Evolutionary conservation across 2,888 invertebrate species (phyloP).

Genomic region (Drosophila mercatorum): DNA sequence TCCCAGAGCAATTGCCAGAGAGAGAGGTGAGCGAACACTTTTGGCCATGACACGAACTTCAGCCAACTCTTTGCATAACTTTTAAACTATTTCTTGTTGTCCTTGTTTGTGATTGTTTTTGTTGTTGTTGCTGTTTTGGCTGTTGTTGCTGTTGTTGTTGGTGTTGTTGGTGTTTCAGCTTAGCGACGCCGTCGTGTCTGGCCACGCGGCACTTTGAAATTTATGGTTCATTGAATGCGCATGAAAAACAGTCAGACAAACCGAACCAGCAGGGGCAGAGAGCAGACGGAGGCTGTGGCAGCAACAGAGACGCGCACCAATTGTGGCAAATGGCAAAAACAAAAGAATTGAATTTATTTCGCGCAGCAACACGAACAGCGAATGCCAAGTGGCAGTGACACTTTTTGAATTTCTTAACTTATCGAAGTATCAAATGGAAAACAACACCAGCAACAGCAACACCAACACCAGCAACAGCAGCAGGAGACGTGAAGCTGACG

Average conservation of each 20-base stretch:
- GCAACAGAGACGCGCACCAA: conserved; percentile 24
- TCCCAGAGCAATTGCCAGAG: conserved; percentile 24
- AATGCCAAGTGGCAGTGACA: conserved; percentile 54
- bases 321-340: conserved; percentile 57
- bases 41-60: conserved; percentile 51
- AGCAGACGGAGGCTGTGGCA: not conserved
- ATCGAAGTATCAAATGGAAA: conserved; percentile 39
- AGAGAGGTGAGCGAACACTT: conserved; percentile 45
- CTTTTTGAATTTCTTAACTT: conserved; percentile 49
- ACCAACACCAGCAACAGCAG: conserved; percentile 3
- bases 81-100: conserved; percentile 52
- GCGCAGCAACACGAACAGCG: conserved; percentile 33
- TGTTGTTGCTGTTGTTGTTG: conserved; percentile 6
- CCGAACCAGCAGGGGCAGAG: conserved; percentile 12
- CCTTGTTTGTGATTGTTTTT: conserved; percentile 2
- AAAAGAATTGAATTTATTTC: conserved; percentile 72
- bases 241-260: conserved; percentile 73
- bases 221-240: conserved; percentile 80
- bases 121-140: not conserved
- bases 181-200: conserved; percentile 70
- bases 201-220: conserved; percentile 75
- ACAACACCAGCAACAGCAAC: conserved; percentile 18
- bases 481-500: conserved; percentile 15
- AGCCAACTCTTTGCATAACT: conserved; percentile 56
- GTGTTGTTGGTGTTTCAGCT: conserved; percentile 31